A percentile compares a stretch with the other conserved stretches of the same genome.
Conservation (phyloP, 2,113 vertebrate genomes). For the Tor tambroides region DNA sequence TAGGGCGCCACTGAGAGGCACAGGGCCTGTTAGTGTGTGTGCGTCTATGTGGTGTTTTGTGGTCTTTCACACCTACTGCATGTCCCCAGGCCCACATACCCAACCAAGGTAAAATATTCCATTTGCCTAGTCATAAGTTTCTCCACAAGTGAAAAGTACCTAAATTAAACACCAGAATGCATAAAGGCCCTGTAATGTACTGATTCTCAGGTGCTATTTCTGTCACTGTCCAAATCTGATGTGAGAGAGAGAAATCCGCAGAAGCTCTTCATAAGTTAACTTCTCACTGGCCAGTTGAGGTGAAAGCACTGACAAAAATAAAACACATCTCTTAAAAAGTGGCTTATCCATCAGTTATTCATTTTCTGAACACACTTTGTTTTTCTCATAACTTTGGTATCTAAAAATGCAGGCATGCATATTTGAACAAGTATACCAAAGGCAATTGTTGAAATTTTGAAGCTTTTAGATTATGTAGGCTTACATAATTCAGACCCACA, state of each 20-base stretch:
- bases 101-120: slow-evolving; percentile 61
- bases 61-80: slow-evolving; percentile 41
- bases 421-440: slow-evolving; percentile 67
- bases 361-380: slow-evolving; percentile 37
- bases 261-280: neutral
- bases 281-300: neutral
- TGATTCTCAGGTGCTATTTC: neutral
- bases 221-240: neutral
- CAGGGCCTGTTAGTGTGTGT: neutral
- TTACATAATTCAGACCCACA: slow-evolving; percentile 66
- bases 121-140: slow-evolving; percentile 54
- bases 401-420: slow-evolving; percentile 65
- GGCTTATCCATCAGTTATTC: slow-evolving; percentile 50
- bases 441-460: slow-evolving; percentile 65
- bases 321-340: slow-evolving; percentile 7
- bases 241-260: neutral
- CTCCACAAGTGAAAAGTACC: neutral
- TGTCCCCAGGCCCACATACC: slow-evolving; percentile 29
- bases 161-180: neutral
- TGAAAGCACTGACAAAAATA: neutral
- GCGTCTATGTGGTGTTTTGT: neutral
- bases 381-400: slow-evolving; percentile 49
- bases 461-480: slow-evolving; percentile 60
- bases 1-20: neutral
- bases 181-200: neutral